Evolutionary conservation across 35 echinoderm and acorn worm species (phyloP).

Genomic region (Eucidaris tribuloides): DNA sequence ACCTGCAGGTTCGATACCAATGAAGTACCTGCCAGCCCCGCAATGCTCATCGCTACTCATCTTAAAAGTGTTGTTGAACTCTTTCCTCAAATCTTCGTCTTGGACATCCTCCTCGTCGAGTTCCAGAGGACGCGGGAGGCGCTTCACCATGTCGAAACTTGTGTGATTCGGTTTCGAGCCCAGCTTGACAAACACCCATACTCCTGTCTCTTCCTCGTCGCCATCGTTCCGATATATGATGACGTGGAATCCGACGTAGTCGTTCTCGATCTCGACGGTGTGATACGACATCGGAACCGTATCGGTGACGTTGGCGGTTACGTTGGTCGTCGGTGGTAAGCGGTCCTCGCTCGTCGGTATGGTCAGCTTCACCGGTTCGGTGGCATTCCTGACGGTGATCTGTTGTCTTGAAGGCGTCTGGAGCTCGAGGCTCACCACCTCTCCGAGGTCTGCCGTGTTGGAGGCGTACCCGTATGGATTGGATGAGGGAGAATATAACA

Average conservation of each 20-base stretch:
- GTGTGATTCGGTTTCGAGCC: background rate
- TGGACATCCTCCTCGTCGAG: background rate
- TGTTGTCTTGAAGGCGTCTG: background rate
- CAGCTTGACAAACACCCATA: background rate
- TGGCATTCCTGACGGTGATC: background rate
- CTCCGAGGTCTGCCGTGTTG: background rate
- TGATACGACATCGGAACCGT: conserved; percentile 17
- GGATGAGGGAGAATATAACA: background rate
- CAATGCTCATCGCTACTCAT: background rate
- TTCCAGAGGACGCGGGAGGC: background rate
- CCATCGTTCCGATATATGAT: too few relatives aligned
- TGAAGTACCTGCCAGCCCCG: conserved; percentile 1
- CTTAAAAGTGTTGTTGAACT: background rate
- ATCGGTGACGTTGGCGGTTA: background rate
- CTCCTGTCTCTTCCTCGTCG: background rate
- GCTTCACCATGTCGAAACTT: background rate
- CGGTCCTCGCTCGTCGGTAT: background rate
- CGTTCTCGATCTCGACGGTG: background rate
- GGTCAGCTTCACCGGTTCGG: background rate
- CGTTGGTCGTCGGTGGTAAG: background rate
- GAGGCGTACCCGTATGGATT: conserved; percentile 35
- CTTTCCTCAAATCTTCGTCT: background rate
- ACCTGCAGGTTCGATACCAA: conserved; percentile 22
- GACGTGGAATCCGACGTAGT: background rate
- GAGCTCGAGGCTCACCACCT: background rate